Evolutionary conservation across 2,888 invertebrate genomes (phyloP).

Genomic region (Litoditis marina): DNA sequence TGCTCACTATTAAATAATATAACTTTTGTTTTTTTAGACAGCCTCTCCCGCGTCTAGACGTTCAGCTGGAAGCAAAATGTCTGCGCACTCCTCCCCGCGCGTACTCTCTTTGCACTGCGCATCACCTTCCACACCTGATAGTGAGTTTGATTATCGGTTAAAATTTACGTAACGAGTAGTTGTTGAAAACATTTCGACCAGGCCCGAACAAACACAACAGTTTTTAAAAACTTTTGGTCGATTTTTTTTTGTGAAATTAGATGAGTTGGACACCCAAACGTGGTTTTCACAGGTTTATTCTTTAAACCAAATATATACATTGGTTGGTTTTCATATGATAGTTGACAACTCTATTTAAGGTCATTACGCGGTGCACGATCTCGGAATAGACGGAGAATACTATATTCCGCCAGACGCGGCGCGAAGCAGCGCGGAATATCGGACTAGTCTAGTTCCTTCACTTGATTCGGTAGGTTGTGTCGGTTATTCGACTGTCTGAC

Average conservation of each 20-base stretch:
- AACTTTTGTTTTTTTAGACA: no score
- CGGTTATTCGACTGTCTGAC: not conserved
- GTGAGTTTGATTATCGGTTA: no score
- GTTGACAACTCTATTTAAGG: not conserved
- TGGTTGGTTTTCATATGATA: not conserved
- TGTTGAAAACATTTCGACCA: no score
- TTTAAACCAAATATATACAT: no score
- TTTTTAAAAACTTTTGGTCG: no score
- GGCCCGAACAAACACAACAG: no score
- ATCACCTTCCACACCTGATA: conserved; percentile 7
- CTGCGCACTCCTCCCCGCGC: conserved; percentile 2
- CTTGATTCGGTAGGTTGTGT: conserved; percentile 1
- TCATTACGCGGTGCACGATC: not conserved
- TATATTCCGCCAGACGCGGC: conserved; percentile 20
- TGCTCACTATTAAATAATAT: no score
- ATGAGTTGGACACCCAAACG: no score
- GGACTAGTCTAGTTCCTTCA: conserved; percentile 5
- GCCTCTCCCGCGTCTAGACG: not conserved
- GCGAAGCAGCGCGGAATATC: conserved; percentile 2
- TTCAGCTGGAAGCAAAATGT: not conserved
- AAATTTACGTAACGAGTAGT: no score
- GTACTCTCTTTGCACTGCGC: conserved; percentile 8
- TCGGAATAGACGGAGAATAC: conserved; percentile 12
- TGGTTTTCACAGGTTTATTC: no score
- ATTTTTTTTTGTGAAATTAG: no score